Base-by-base conservation (phyloP, 2,888 invertebrate genomes). In the Vesta saturnalis region DNA sequence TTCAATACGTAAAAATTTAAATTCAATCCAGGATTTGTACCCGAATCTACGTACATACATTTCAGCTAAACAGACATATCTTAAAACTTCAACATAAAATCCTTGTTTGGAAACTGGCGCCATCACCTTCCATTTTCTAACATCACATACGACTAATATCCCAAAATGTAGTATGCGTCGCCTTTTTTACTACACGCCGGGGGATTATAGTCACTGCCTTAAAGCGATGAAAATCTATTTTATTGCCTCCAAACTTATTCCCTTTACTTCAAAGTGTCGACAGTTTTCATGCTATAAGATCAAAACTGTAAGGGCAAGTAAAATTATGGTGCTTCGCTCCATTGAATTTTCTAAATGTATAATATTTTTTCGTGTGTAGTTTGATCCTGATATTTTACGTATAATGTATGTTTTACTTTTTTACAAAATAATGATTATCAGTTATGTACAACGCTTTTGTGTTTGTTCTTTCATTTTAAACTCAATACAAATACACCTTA, bases 141-240 rank as follows among this genome's bases (percentile, higher is more conserved):
- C 61, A 70, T 67, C 64, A 68, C 67, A 67, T 59, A 67, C 67
- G 67, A 68, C 63, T 70, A 77, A 77, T 77, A 76, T 74, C 74
- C 73, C 77, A 77, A 77, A 78, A 78, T 76, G 75, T 77, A 76
- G 77, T 77, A 76, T 76, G 74, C 69, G 73, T 74, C 68, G 72
- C 73, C 65, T 70, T 74, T 75, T 78, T 78, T 77, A 78, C 74
- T 75, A 72, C 73, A 64, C 77, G 70, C 76, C 55, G 59, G 77
- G 77, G 78, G 71, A 78, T 78, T 78, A 77, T 77, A 74, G 75
- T 72, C 73, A 73, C 71, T 72, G 73, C 75, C 73, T 73, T 75
- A 71, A 71, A 72, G 71, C 73, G 73, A 71, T 74, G 73, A 74
- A 72, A 73, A 72, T 62, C 72, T 74, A 73, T 74, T 76, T 76